These are phyloP conservation scores for Apostichopus californicus DNA, from an alignment of 35 echinoderm and acorn worm genomes.

Conservation along the genomic window DNA sequence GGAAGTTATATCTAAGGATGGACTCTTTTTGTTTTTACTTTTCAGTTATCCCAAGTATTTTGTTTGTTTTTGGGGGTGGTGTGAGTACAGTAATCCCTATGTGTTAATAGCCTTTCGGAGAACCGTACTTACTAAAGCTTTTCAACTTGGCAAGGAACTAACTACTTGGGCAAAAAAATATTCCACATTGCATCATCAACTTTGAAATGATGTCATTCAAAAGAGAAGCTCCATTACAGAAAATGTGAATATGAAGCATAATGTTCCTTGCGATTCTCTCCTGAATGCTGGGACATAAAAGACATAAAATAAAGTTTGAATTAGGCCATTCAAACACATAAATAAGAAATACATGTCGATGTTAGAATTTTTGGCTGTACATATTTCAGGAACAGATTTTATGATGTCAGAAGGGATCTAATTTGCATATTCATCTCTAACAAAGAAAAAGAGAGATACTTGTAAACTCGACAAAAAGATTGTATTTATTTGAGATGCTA, in stretches of 20 bases:
- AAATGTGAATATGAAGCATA: neutral
- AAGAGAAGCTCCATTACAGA: neutral
- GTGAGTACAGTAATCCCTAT: neutral
- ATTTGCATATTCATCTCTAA: conserved; percentile 14
- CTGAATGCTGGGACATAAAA: too few relatives aligned
- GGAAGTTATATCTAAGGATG: neutral
- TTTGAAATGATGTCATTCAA: neutral
- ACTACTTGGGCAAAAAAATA: neutral
- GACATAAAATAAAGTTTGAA: too few relatives aligned
- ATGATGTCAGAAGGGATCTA: conserved; percentile 13
- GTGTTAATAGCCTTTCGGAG: neutral
- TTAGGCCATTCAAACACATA: neutral
- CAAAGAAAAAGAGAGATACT: neutral
- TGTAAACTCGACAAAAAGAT: conserved; percentile 11
- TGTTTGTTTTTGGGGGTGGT: neutral
- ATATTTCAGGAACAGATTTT: conserved; percentile 48
- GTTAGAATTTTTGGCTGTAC: conserved; percentile 8
- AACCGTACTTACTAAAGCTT: neutral
- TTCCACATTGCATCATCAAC: neutral
- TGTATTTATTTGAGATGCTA: conserved; percentile 52
- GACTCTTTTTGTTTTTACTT: neutral
- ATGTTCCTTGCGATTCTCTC: too few relatives aligned
- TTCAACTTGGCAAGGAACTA: neutral
- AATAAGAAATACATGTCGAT: neutral
- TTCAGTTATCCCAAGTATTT: neutral